These are phyloP conservation scores for Linnaemya tessellans DNA, from an alignment of 2,888 invertebrate genomes.

Conservation along the genomic window DNA sequence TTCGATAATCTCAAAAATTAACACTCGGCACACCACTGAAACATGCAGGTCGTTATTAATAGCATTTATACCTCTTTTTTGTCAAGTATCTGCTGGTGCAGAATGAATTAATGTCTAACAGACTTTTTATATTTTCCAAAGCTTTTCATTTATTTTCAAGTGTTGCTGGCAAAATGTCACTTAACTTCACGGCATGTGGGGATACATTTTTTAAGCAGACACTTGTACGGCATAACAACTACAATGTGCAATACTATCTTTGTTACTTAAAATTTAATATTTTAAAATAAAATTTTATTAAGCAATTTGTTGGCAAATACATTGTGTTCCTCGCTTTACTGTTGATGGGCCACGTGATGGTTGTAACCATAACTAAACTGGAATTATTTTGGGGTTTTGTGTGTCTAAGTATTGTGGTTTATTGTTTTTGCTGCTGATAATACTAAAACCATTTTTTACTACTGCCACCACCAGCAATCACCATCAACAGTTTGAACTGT, in stretches of 20 bases:
- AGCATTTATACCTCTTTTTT: slow-evolving; percentile 5
- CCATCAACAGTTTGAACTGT: slow-evolving; percentile 31
- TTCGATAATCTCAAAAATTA: too few relatives aligned
- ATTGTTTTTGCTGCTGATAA: slow-evolving; percentile 45
- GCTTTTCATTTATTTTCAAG: slow-evolving; percentile 13
- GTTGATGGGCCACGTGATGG: slow-evolving; percentile 46
- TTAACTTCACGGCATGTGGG: slow-evolving; percentile 75
- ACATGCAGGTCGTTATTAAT: too few relatives aligned
- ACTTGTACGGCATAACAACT: background rate
- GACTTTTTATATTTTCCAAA: slow-evolving; percentile 16
- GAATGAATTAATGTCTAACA: slow-evolving; percentile 35
- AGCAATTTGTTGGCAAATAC: background rate
- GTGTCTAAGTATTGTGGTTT: slow-evolving; percentile 59
- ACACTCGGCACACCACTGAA: too few relatives aligned
- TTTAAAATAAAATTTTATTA: slow-evolving; percentile 15
- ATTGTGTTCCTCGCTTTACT: background rate
- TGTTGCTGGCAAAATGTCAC: slow-evolving; percentile 57
- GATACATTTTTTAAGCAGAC: slow-evolving; percentile 79
- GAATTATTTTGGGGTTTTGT: slow-evolving; percentile 61
- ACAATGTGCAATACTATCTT: background rate
- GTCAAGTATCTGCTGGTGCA: background rate
- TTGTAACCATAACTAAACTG: slow-evolving; percentile 62
- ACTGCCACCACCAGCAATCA: slow-evolving; percentile 28
- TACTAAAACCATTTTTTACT: slow-evolving; percentile 15
- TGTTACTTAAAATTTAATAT: background rate